Evolutionary conservation across 2,797 vertebrate genomes (phyloP).

Genomic region (Avahi laniger): DNA sequence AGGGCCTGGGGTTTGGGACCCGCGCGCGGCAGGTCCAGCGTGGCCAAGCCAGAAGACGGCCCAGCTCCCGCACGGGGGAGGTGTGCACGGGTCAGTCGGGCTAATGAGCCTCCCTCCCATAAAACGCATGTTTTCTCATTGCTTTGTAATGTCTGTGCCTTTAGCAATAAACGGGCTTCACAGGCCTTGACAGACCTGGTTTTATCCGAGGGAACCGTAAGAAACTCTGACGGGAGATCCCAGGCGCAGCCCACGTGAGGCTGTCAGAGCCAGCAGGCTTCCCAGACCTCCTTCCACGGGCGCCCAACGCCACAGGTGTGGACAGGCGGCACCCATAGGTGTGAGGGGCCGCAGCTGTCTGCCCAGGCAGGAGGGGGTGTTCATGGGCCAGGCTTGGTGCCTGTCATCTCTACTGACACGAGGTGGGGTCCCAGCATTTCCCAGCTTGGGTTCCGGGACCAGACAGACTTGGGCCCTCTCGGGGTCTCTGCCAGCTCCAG

Average conservation of each 20-base stretch:
- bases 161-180: constrained; percentile 65
- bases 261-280: accelerated
- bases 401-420: too few species aligned
- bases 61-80: neutral
- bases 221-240: neutral
- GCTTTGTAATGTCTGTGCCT: constrained; percentile 1
- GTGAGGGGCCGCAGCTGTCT: too few species aligned
- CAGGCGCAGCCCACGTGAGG: accelerated
- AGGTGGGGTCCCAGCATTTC: too few species aligned
- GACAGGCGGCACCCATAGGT: too few species aligned
- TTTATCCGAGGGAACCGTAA: constrained; percentile 41
- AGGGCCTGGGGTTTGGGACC: constrained; percentile 88
- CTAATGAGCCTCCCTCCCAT: constrained; percentile 56
- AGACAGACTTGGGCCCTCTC: too few species aligned
- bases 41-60: constrained; percentile 77
- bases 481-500: neutral
- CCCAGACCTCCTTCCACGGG: neutral
- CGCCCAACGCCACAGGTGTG: too few species aligned
- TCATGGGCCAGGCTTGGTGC: too few species aligned
- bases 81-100: accelerated
- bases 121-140: constrained; percentile 49
- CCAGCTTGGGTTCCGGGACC: accelerated
- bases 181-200: neutral
- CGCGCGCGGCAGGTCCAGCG: constrained; percentile 88
- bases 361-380: neutral